These are phyloP conservation scores for Rhyacichthys aspro DNA, from an alignment of 2,797 vertebrate genomes.

Conservation along the genomic window DNA sequence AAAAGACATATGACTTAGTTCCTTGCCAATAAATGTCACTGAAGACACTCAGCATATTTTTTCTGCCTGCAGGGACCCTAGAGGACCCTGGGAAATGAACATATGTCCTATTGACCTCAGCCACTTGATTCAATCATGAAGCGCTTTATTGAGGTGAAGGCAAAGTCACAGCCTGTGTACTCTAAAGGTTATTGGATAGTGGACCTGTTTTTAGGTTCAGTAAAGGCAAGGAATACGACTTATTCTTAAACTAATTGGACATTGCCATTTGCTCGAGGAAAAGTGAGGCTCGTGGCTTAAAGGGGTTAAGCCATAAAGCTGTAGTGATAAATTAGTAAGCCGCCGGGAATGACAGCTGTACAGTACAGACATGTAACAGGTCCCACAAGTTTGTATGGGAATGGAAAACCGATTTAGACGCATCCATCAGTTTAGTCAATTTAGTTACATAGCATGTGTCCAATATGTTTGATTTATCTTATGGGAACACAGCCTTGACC, in stretches of 20 bases:
- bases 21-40: slow-evolving; percentile 77
- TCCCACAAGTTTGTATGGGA: slow-evolving; percentile 3
- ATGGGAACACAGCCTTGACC: slow-evolving; percentile 2
- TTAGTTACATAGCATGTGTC: slow-evolving; percentile 1
- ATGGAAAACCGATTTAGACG: slow-evolving; percentile 5
- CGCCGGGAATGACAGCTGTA: slow-evolving; percentile 27
- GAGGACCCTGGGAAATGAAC: slow-evolving; percentile 79
- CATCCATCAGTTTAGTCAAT: slow-evolving; percentile 2
- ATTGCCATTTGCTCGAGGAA: slow-evolving; percentile 55
- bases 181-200: slow-evolving; percentile 75
- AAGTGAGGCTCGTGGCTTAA: slow-evolving; percentile 34
- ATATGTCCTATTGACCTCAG: slow-evolving; percentile 81
- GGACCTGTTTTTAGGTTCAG: slow-evolving; percentile 62
- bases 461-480: slow-evolving; percentile 8
- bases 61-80: slow-evolving; percentile 61
- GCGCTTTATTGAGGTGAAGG: slow-evolving; percentile 82
- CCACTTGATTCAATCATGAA: slow-evolving; percentile 80
- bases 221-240: slow-evolving; percentile 53
- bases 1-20: slow-evolving; percentile 64
- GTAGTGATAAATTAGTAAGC: slow-evolving; percentile 59
- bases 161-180: slow-evolving; percentile 76
- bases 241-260: slow-evolving; percentile 74
- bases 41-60: slow-evolving; percentile 77
- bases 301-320: slow-evolving; percentile 33
- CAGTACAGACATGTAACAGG: background rate